phyloP scores from a whole-genome alignment of 1,140 invertebrate genomes.

The Cardiocondyla obscurior region DNA sequence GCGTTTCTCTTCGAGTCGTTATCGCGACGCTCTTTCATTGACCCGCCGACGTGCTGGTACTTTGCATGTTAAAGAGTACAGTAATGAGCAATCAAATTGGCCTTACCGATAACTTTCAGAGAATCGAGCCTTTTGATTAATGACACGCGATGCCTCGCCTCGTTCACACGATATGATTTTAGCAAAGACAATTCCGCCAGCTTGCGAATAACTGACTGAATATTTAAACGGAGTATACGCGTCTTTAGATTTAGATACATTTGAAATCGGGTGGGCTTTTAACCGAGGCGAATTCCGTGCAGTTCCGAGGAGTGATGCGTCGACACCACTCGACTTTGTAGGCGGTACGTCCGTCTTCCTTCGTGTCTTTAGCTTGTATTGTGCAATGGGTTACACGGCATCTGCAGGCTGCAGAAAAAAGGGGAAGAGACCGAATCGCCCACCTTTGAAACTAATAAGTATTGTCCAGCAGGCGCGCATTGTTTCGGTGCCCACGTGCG shows the following conservation, averaged over 20 bases:
- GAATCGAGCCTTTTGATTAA: constrained; percentile 15
- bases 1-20: constrained; percentile 14
- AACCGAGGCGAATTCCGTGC: constrained; percentile 60
- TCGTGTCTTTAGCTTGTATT: constrained; percentile 72
- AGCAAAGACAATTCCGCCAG: no score
- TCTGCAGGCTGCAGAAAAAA: constrained; percentile 55
- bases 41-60: constrained; percentile 47
- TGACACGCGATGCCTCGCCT: neutral
- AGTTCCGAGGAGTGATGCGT: constrained; percentile 66
- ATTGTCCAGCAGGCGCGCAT: constrained; percentile 76
- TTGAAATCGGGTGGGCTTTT: constrained; percentile 37
- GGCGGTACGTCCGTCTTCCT: constrained; percentile 73
- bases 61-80: constrained; percentile 57
- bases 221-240: no score
- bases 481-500: constrained; percentile 78
- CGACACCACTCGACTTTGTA: constrained; percentile 73
- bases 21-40: constrained; percentile 56
- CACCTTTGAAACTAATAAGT: constrained; percentile 79
- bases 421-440: constrained; percentile 71
- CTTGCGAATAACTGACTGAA: no score
- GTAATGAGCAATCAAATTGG: constrained; percentile 59
- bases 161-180: no score
- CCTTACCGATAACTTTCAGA: constrained; percentile 53
- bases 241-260: no score
- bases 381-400: constrained; percentile 73